These are phyloP conservation scores for Pithecia hirsuta DNA, from an alignment of 2,797 vertebrate species.

Conservation along the genomic window DNA sequence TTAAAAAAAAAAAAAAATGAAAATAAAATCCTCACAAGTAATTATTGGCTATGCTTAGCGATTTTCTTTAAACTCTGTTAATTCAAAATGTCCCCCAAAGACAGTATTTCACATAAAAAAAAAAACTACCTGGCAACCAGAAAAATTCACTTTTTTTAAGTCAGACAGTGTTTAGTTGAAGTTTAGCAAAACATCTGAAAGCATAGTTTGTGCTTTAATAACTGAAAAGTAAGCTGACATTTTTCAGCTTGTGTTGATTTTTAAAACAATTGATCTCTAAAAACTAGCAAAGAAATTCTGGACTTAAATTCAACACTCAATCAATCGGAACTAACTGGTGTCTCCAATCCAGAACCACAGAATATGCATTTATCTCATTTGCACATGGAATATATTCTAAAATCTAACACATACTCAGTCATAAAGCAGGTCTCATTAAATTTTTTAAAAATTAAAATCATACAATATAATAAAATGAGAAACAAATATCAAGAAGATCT, in stretches of 20 bases:
- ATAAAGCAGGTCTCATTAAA: not conserved
- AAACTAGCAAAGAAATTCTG: not conserved
- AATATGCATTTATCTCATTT: not conserved
- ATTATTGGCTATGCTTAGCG: slow-evolving; percentile 36
- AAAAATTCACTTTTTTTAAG: not conserved
- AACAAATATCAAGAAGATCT: not conserved
- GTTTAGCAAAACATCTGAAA: slow-evolving; percentile 35
- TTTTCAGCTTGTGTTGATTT: slow-evolving; percentile 53
- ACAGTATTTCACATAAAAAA: not conserved
- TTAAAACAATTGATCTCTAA: not conserved
- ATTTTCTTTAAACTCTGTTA: not conserved
- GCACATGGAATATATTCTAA: not conserved
- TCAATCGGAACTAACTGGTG: not conserved
- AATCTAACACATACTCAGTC: not conserved
- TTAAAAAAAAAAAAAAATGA: slow-evolving; percentile 68
- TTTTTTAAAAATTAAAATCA: not conserved
- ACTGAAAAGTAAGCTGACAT: not conserved
- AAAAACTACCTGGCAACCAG: not conserved
- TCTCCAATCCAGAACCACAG: not conserved
- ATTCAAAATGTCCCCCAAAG: slow-evolving; percentile 33
- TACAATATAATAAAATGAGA: not conserved
- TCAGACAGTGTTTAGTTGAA: slow-evolving; percentile 35
- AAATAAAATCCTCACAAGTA: slow-evolving; percentile 59
- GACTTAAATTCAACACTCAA: not conserved
- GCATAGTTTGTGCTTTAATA: not conserved